These are phyloP conservation scores for Axis porcinus DNA, from an alignment of 2,113 vertebrate genomes.

Conservation along the genomic window DNA sequence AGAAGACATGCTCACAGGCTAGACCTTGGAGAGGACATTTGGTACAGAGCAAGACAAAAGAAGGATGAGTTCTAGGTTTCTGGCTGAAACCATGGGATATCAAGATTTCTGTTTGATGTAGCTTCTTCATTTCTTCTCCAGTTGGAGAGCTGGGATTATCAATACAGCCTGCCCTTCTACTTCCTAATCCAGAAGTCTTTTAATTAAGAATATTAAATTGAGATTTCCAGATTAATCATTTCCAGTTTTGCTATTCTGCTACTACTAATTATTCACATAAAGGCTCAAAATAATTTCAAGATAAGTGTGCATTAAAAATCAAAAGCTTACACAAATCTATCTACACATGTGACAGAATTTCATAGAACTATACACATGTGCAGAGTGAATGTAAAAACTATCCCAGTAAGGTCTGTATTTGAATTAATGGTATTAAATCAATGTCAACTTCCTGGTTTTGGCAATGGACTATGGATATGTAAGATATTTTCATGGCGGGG, in stretches of 20 bases:
- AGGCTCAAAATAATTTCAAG: neutral
- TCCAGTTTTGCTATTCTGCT: neutral
- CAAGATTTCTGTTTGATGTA: neutral
- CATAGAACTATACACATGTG: neutral
- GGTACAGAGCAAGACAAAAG: neutral
- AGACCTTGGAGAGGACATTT: rapidly evolving
- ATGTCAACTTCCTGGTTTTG: neutral
- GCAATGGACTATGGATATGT: neutral
- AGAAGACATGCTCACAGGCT: neutral
- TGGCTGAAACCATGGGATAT: neutral
- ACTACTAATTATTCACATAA: neutral
- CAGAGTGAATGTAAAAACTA: neutral
- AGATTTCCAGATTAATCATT: conserved; percentile 17
- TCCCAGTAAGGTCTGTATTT: neutral
- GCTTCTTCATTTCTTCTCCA: neutral
- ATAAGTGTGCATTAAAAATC: neutral
- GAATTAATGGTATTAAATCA: neutral
- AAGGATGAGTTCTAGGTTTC: neutral
- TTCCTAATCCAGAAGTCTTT: neutral
- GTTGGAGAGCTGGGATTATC: neutral
- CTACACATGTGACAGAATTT: neutral
- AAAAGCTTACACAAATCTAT: neutral
- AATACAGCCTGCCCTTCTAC: neutral
- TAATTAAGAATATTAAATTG: neutral
- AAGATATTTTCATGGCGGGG: neutral